phyloP scores from a whole-genome alignment of 2,888 invertebrate species.

The Keiferia lycopersicella region DNA sequence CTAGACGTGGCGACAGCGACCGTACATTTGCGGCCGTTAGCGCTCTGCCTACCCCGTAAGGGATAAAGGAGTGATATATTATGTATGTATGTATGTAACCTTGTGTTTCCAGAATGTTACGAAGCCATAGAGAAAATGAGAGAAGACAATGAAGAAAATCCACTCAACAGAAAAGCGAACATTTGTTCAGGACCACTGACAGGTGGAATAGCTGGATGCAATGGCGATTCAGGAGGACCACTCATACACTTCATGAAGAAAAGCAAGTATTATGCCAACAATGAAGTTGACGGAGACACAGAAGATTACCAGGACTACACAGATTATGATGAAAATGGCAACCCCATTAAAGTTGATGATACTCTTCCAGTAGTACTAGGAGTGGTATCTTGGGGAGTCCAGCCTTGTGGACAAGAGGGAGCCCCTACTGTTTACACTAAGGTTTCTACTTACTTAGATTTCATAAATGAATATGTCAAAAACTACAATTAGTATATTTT shows the following conservation, averaged over 20 bases:
- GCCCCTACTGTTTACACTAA: slow-evolving; percentile 80
- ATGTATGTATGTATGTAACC: no score
- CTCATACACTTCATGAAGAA: slow-evolving; percentile 54
- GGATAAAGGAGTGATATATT: no score
- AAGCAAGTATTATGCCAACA: slow-evolving; percentile 27
- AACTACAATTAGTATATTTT: slow-evolving; percentile 6
- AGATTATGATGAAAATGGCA: slow-evolving; percentile 33
- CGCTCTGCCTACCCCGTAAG: no score
- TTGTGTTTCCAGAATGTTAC: slow-evolving; percentile 60
- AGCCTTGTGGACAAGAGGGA: slow-evolving; percentile 74
- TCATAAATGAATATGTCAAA: slow-evolving; percentile 58
- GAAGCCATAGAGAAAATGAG: slow-evolving; percentile 59
- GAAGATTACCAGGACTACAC: slow-evolving; percentile 18
- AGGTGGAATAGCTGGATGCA: slow-evolving; percentile 77
- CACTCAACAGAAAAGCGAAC: slow-evolving; percentile 66
- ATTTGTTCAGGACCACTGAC: slow-evolving; percentile 78
- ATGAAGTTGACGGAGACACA: slow-evolving; percentile 30
- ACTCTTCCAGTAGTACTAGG: slow-evolving; percentile 65
- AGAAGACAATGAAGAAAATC: slow-evolving; percentile 59
- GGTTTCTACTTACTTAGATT: slow-evolving; percentile 71
- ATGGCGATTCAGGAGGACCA: slow-evolving; percentile 81
- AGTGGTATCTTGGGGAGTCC: slow-evolving; percentile 79
- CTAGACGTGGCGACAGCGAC: no score
- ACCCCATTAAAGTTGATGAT: slow-evolving; percentile 33
- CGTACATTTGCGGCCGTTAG: no score